These are phyloP conservation scores for Drepanosiphum platanoidis DNA, from an alignment of 2,888 invertebrate species.

Conservation along the genomic window DNA sequence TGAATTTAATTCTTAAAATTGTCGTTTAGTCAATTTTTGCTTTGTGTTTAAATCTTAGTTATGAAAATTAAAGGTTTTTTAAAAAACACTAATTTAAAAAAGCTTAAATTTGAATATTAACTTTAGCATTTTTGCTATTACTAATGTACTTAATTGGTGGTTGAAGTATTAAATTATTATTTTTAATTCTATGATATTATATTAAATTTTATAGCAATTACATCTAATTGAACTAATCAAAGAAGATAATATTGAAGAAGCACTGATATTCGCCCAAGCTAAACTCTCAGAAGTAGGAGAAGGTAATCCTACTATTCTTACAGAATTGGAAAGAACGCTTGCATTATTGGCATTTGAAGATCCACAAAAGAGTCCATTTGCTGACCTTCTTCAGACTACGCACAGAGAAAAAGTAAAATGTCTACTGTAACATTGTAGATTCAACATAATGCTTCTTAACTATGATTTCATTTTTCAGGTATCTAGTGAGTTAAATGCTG, in stretches of 20 bases:
- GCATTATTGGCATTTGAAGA: slow-evolving; percentile 97
- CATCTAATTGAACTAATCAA: slow-evolving; percentile 89
- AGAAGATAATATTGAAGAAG: slow-evolving; percentile 85
- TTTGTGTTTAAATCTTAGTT: no score
- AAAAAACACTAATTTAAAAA: no score
- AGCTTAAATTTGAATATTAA: no score
- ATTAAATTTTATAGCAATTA: slow-evolving; percentile 76
- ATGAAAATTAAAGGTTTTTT: no score
- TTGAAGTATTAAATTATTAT: no score
- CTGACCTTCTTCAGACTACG: slow-evolving; percentile 90
- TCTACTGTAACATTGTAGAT: neutral
- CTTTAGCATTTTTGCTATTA: no score
- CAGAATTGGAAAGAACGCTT: slow-evolving; percentile 91
- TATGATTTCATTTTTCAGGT: slow-evolving; percentile 71
- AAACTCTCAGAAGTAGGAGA: slow-evolving; percentile 90
- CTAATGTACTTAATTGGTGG: no score
- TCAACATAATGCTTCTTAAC: neutral
- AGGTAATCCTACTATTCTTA: slow-evolving; percentile 75
- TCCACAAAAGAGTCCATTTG: slow-evolving; percentile 93
- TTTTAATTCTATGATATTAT: no score
- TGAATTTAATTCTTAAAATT: no score
- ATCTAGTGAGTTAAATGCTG: slow-evolving; percentile 96
- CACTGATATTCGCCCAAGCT: slow-evolving; percentile 88
- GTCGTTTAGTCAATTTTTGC: no score
- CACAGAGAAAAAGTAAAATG: slow-evolving; percentile 86